Conservation (phyloP, 2,113 vertebrate genomes). For the Vanacampus margaritifer region DNA sequence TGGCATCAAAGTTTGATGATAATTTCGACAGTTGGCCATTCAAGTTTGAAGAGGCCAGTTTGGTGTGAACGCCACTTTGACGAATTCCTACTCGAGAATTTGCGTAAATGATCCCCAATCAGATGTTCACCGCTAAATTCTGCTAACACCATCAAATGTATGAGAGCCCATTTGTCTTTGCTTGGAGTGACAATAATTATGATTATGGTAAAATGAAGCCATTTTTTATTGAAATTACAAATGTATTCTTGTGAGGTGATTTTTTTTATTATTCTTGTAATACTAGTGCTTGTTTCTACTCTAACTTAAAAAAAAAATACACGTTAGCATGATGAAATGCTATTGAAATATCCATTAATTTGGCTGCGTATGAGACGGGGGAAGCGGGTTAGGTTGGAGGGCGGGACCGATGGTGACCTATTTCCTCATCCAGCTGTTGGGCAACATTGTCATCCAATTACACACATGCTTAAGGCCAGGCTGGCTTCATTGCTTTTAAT, state of each 20-base stretch:
- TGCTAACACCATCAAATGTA: no score
- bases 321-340: neutral
- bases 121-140: no score
- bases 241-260: neutral
- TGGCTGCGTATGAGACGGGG: neutral
- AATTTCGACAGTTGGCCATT: no score
- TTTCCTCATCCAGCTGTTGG: slow-evolving; percentile 4
- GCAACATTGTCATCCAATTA: slow-evolving; percentile 14
- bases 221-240: neutral
- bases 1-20: no score
- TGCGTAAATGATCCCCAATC: no score
- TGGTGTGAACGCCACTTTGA: no score
- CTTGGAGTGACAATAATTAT: no score
- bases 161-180: no score
- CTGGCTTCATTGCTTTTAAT: neutral
- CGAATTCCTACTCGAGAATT: no score
- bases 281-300: neutral
- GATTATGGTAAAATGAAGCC: no score
- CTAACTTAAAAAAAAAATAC: neutral
- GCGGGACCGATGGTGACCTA: slow-evolving; percentile 2
- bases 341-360: neutral
- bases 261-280: neutral
- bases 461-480: neutral
- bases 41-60: no score
- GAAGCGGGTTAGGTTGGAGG: neutral